These are phyloP conservation scores for Macquaria ambigua DNA, from an alignment of 2,113 vertebrate species.

Conservation along the genomic window DNA sequence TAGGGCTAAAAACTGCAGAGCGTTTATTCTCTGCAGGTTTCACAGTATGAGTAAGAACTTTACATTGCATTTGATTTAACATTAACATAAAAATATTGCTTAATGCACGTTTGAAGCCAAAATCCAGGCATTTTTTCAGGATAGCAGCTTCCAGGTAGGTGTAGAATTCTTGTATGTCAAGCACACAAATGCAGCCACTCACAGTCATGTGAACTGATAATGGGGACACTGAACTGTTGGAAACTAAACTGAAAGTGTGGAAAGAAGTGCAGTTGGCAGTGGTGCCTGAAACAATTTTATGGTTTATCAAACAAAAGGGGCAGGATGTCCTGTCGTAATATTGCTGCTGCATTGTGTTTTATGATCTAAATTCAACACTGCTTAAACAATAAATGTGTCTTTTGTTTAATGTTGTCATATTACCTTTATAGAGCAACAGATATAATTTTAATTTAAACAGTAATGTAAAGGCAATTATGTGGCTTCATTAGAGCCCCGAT, in stretches of 20 bases:
- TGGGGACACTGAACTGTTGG: background rate
- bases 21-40: no score
- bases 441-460: background rate
- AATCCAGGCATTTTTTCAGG: background rate
- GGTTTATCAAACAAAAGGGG: slow-evolving; percentile 37
- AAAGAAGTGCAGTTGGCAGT: background rate
- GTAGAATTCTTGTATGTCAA: no score
- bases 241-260: background rate
- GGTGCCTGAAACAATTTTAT: slow-evolving; percentile 19
- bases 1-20: no score
- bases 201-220: background rate
- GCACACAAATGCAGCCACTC: no score
- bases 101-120: background rate
- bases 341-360: background rate
- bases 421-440: no score
- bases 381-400: background rate
- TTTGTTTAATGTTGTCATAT: background rate
- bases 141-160: background rate
- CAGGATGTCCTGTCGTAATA: slow-evolving; percentile 35
- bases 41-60: no score
- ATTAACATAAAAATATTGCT: background rate
- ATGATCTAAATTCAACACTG: background rate
- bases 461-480: background rate
- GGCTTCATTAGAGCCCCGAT: background rate
- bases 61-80: background rate